Conservation (phyloP, 2,797 vertebrate species). For the Oophaga sylvatica region DNA sequence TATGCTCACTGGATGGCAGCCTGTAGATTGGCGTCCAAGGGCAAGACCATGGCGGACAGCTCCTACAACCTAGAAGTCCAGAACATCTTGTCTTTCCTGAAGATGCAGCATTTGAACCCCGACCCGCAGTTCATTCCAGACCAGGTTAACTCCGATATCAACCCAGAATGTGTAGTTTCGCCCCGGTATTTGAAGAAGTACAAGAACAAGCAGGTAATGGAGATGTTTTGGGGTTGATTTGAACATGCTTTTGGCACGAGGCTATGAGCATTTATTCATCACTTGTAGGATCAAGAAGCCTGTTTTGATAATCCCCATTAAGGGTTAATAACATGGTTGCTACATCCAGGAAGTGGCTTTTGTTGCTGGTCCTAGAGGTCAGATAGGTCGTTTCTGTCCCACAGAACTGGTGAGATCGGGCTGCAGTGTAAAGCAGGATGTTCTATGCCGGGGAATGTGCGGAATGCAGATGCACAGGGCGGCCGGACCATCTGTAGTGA, state of each 20-base stretch:
- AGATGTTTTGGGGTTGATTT: not conserved
- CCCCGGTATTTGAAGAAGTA: conserved; percentile 98
- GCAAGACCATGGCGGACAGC: conserved; percentile 99
- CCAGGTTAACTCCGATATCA: conserved; percentile 92
- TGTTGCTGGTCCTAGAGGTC: conserved; percentile 4
- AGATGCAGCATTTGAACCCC: conserved; percentile 98
- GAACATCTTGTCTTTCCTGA: conserved; percentile 97
- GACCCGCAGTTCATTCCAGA: conserved; percentile 93
- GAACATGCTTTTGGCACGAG: not conserved
- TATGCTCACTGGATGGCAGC: conserved; percentile 99
- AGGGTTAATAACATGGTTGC: conserved; percentile 11
- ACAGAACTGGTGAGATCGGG: conserved; percentile 21
- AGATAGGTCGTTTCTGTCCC: conserved; percentile 38
- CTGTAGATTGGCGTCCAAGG: conserved; percentile 95
- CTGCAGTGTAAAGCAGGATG: conserved; percentile 61
- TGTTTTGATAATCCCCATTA: not conserved
- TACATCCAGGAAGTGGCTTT: conserved; percentile 22
- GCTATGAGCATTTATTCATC: not conserved
- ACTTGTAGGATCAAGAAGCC: not conserved
- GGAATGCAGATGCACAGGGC: conserved; percentile 65
- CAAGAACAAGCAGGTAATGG: conserved; percentile 94
- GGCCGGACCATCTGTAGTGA: not conserved
- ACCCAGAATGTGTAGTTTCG: conserved; percentile 94
- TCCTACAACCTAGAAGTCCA: conserved; percentile 97
- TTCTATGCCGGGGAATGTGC: conserved; percentile 64